Evolutionary conservation across 1,140 invertebrate species (phyloP), one percentile per base, ranked within the genome.

Genomic region (Babylonia areolata): DNA sequence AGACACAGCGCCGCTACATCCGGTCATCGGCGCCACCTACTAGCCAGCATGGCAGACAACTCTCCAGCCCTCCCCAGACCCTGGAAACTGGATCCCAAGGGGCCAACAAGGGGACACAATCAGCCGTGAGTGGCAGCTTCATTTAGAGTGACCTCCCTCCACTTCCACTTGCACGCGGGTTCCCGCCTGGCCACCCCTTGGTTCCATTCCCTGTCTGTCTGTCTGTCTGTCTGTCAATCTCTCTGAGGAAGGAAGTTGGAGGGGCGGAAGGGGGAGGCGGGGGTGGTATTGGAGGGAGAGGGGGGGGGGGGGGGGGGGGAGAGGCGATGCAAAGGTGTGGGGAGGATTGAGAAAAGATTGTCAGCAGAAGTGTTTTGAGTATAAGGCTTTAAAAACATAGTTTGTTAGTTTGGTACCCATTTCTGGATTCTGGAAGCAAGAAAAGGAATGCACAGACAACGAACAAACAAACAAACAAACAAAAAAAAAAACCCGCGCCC

Each of bases 21-120:
- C 58, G 58, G 58, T 64, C 58, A 64, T 23, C 58, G 28, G 5
- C 58, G 28, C 58, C 58, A 23, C 58, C 58, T 64, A 64, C 58
- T 23, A 23, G 58, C 58, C 58, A 64, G 58, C 20, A 23, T 5
- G 58, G 2, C 58, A 23, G 58, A 64, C 58, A 64, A 64, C 58
- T n/a, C 58, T 64, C 15, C 58, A 64, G 2, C 17, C 58, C 28
- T 23, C 5, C 58, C 0, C 58, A 6, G 28, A 6, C 20, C 5
- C 58, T 2, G 58, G 58, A 64, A 64, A 64, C 28, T 5, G 58
- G 58, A 64, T 12, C 58, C 58, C 23, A 2, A n/a, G n/a, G n/a
- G 58, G 58, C 58, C 58, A 64, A n/a, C 58, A 64, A n/a, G 58
- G 58, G 58, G 58, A 64, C 58, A 64, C 58, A 64, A 64, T 64